Percentiles rank a stretch among this genome's conserved stretches.
Evolutionary conservation across 1,140 invertebrate genomes (phyloP).

Genomic region (Calephelis nemesis): DNA sequence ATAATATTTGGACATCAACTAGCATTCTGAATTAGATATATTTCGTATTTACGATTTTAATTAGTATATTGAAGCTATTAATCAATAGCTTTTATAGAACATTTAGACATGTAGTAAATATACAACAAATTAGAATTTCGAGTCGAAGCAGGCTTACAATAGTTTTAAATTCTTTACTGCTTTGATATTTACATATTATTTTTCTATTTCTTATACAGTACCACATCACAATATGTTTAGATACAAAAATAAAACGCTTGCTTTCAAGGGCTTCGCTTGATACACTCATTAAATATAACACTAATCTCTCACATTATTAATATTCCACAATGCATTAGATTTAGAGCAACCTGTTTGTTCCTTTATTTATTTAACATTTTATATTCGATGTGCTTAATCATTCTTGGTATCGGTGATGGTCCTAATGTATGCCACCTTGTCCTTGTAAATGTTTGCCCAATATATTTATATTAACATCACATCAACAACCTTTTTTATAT

Average conservation of each 20-base stretch:
- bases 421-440: conserved; percentile 60
- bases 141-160: conserved; percentile 8
- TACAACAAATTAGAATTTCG: not conserved
- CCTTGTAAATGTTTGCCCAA: conserved; percentile 49
- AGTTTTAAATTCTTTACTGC: not conserved
- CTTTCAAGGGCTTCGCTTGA: conserved; percentile 34
- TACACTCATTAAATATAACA: conserved; percentile 27
- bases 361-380: conserved; percentile 59
- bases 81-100: conserved; percentile 3
- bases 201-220: conserved; percentile 10
- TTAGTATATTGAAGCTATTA: conserved; percentile 3
- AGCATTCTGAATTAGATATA: not conserved
- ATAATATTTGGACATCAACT: not conserved
- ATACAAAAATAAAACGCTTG: conserved; percentile 29
- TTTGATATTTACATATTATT: conserved; percentile 9
- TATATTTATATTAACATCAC: conserved; percentile 8
- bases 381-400: conserved; percentile 77
- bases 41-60: not conserved
- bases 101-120: not conserved
- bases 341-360: conserved; percentile 35
- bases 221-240: conserved; percentile 21
- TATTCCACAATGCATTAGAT: conserved; percentile 32
- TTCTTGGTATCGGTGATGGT: conserved; percentile 79
- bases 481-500: conserved; percentile 13
- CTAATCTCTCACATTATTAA: conserved; percentile 13